A percentile compares a stretch with the other conserved stretches of the same genome.
Evolutionary conservation across 2,797 vertebrate genomes (phyloP).

Genomic region (Coccyzus lansbergi): DNA sequence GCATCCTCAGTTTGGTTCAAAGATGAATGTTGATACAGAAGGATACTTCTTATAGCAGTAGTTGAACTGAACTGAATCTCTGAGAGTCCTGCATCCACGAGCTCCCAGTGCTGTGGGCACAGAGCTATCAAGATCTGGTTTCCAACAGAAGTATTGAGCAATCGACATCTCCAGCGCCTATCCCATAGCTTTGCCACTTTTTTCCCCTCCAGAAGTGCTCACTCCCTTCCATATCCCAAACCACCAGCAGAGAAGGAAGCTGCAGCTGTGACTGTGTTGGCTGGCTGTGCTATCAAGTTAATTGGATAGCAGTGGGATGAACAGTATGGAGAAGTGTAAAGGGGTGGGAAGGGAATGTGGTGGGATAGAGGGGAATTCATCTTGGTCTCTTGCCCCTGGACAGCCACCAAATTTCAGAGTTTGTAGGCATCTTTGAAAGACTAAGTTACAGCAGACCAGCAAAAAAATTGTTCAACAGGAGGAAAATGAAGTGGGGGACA

Average conservation of each 20-base stretch:
- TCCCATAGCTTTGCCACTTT: not conserved
- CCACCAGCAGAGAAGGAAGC: not conserved
- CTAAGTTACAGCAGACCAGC: not conserved
- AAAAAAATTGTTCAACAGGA: not conserved
- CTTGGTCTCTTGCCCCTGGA: not conserved
- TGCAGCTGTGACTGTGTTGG: not conserved
- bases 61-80: not conserved
- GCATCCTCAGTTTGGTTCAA: not conserved
- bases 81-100: not conserved
- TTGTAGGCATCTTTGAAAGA: not conserved
- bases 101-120: not conserved
- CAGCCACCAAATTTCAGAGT: not conserved
- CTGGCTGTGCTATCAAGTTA: fast-evolving
- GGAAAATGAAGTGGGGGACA: not conserved
- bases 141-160: not conserved
- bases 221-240: not conserved
- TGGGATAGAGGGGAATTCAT: not conserved
- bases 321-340: not conserved
- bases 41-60: not conserved
- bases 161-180: not conserved
- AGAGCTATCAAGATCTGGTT: not conserved
- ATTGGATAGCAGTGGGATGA: not conserved
- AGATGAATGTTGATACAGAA: not conserved
- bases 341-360: not conserved
- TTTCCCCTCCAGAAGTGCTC: not conserved